Conservation (phyloP, 2,888 invertebrate genomes). For the Vesta saturnalis region DNA sequence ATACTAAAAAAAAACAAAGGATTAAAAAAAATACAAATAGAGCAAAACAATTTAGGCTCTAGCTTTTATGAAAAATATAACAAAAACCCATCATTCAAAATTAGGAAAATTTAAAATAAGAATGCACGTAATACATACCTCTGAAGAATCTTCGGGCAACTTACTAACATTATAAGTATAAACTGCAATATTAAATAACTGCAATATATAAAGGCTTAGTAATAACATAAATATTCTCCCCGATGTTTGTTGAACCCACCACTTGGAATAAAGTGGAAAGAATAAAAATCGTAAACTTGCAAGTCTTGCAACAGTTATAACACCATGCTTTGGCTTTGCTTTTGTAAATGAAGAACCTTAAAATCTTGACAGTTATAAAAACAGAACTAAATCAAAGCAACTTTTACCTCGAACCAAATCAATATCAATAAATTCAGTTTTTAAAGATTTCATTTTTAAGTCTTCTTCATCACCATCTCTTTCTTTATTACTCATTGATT, state of each 20-base stretch:
- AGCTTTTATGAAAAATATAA: no score
- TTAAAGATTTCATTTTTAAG: constrained; percentile 78
- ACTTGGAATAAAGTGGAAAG: constrained; percentile 84
- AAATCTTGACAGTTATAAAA: constrained; percentile 34
- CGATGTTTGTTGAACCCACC: constrained; percentile 94
- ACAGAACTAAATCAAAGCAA: background rate
- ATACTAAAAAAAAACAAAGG: constrained; percentile 58
- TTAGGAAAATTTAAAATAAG: no score
- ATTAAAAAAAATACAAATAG: background rate
- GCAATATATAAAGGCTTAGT: constrained; percentile 75
- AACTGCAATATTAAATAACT: constrained; percentile 60
- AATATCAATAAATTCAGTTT: constrained; percentile 94
- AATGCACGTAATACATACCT: constrained; percentile 49
- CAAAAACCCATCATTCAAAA: no score
- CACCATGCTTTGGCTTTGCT: constrained; percentile 92
- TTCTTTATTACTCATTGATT: constrained; percentile 19
- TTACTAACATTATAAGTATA: constrained; percentile 58
- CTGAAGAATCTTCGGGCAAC: constrained; percentile 42
- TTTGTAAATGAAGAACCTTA: constrained; percentile 95
- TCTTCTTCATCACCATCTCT: constrained; percentile 18
- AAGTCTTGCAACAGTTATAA: constrained; percentile 84
- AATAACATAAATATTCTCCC: constrained; percentile 77
- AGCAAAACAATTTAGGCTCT: background rate
- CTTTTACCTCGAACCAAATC: constrained; percentile 91
- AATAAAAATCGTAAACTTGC: constrained; percentile 85